Evolutionary conservation across 2,888 invertebrate genomes (phyloP).

Genomic region (Neoitamus cyanurus): DNA sequence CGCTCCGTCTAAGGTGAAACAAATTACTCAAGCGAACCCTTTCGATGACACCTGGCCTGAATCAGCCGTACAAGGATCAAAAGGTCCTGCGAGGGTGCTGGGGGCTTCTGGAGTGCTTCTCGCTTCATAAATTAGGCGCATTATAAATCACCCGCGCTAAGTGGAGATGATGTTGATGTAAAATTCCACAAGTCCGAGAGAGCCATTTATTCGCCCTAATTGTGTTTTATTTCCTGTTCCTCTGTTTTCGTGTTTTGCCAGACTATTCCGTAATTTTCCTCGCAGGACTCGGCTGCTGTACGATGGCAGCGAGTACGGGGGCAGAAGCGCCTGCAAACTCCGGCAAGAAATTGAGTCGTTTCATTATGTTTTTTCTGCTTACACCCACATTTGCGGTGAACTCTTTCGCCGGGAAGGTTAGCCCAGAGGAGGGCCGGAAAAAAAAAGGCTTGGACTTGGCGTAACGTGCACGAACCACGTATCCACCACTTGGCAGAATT

Average conservation of each 20-base stretch:
- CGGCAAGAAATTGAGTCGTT: slow-evolving; percentile 28
- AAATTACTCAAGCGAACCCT: slow-evolving; percentile 29
- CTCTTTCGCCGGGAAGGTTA: background rate
- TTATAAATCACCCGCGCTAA: slow-evolving; percentile 22
- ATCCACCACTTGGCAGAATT: background rate
- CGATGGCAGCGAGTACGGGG: background rate
- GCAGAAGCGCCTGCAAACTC: background rate
- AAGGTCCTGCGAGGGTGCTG: background rate
- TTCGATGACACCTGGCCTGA: slow-evolving; percentile 32
- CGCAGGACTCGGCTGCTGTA: background rate
- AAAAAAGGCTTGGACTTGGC: background rate
- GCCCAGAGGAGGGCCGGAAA: background rate
- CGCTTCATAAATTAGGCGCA: slow-evolving; percentile 4
- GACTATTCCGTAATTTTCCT: background rate
- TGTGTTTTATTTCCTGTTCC: slow-evolving; percentile 30
- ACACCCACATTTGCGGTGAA: slow-evolving; percentile 22
- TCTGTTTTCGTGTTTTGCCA: slow-evolving; percentile 1
- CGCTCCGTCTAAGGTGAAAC: background rate
- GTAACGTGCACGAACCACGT: background rate
- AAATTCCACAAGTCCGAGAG: slow-evolving; percentile 23
- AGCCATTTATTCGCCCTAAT: slow-evolving; percentile 34
- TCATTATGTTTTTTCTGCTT: slow-evolving; percentile 7
- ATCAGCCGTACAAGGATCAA: background rate
- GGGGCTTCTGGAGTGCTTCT: background rate
- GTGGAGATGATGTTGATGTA: slow-evolving; percentile 35